Percentiles rank a stretch among this genome's conserved stretches.
Evolutionary conservation across 2,113 vertebrate species (phyloP).

Genomic region (Varanus komodoensis): DNA sequence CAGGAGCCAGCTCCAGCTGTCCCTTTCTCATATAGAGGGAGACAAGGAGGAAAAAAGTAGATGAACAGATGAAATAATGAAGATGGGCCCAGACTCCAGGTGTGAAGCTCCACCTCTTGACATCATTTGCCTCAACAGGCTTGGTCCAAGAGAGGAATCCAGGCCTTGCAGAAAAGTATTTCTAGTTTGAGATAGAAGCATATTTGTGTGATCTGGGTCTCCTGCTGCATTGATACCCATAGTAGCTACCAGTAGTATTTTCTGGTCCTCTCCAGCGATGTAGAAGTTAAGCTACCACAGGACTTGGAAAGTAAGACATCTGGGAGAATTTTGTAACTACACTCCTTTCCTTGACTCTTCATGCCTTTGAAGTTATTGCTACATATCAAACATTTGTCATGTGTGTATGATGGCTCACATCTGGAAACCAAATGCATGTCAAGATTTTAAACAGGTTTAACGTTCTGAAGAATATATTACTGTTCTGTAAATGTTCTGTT

Average conservation of each 20-base stretch:
- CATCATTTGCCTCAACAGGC: too few species aligned
- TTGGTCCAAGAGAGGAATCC: too few species aligned
- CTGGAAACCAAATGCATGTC: background rate
- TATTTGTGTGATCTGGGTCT: too few species aligned
- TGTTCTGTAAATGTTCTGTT: background rate
- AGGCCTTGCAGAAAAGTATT: too few species aligned
- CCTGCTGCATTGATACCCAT: too few species aligned
- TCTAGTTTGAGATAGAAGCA: too few species aligned
- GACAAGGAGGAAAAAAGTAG: too few species aligned
- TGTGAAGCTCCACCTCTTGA: too few species aligned
- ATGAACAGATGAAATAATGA: too few species aligned
- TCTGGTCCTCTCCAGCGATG: background rate
- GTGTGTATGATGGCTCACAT: background rate
- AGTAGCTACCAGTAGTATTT: background rate
- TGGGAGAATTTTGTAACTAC: background rate
- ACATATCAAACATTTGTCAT: background rate
- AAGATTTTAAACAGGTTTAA: background rate
- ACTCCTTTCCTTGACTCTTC: background rate
- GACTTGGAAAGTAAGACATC: background rate
- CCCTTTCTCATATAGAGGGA: too few species aligned
- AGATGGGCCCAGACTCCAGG: too few species aligned
- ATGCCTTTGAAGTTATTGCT: background rate
- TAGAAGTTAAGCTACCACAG: background rate
- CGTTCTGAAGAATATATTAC: background rate
- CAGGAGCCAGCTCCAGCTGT: too few species aligned